phyloP scores from a whole-genome alignment of 2,797 vertebrate species.

The Serranus cabrilla region DNA sequence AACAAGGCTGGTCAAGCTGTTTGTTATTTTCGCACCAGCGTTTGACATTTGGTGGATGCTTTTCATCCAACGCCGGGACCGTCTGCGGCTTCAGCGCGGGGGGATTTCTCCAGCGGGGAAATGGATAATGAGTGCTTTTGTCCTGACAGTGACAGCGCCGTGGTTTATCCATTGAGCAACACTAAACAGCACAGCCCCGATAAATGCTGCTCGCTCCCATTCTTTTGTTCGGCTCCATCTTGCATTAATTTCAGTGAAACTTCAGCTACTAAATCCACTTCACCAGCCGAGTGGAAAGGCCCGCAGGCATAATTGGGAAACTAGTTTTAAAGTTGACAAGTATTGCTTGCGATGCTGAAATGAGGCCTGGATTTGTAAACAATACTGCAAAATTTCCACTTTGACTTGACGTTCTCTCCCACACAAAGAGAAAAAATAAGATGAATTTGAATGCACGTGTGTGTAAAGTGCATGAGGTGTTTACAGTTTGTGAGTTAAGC shows the following conservation, averaged over 20 bases:
- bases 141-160: conserved; percentile 36
- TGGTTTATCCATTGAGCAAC: conserved; percentile 50
- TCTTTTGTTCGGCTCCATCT: conserved; percentile 19
- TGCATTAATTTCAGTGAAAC: conserved; percentile 49
- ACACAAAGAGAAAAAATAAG: conserved; percentile 7
- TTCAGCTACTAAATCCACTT: conserved; percentile 43
- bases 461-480: not conserved
- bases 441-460: not conserved
- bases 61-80: conserved; percentile 37
- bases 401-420: not conserved
- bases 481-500: not conserved
- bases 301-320: conserved; percentile 33
- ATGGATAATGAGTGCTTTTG: conserved; percentile 68
- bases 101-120: conserved; percentile 47
- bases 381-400: conserved; percentile 12
- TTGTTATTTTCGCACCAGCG: conserved; percentile 59
- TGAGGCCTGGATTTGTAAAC: conserved; percentile 32
- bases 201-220: conserved; percentile 30
- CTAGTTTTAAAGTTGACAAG: conserved; percentile 48
- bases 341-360: conserved; percentile 46
- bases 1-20: conserved; percentile 66
- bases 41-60: conserved; percentile 66
- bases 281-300: conserved; percentile 19
- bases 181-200: conserved; percentile 40
- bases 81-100: conserved; percentile 28